Percentiles rank a stretch among this genome's conserved stretches.
These are phyloP conservation scores for Chamaea fasciata DNA, from an alignment of 2,113 vertebrate genomes.

Conservation along the genomic window DNA sequence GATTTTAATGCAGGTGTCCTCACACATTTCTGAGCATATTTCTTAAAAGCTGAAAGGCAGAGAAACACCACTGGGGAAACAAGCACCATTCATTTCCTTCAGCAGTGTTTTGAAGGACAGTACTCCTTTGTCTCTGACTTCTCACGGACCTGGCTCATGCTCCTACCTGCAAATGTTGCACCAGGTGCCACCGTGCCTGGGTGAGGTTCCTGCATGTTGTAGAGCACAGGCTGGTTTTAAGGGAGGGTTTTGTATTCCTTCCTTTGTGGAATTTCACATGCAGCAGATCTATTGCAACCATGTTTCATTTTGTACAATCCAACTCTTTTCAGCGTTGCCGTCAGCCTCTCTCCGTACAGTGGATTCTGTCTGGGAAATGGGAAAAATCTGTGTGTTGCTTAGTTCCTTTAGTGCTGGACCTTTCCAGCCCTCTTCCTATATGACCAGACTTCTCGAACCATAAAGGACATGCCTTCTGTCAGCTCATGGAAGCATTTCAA, in stretches of 20 bases:
- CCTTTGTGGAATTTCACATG: neutral
- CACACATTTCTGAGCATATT: neutral
- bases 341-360: neutral
- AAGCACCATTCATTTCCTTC: neutral
- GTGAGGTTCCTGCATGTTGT: fast-evolving
- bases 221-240: neutral
- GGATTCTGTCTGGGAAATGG: neutral
- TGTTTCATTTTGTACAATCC: neutral
- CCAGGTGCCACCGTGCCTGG: fast-evolving
- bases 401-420: neutral
- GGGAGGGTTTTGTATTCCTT: neutral
- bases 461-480: neutral
- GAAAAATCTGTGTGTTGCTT: neutral
- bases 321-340: neutral
- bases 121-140: neutral
- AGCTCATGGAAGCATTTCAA: neutral
- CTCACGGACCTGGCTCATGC: neutral
- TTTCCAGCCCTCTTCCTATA: neutral
- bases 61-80: neutral
- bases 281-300: neutral
- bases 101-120: neutral
- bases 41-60: neutral
- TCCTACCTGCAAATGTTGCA: neutral
- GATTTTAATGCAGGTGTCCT: neutral
- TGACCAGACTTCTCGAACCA: neutral